Base-by-base conservation (phyloP, 64 coral and sea anemone genomes). In the Orbicella faveolata region DNA sequence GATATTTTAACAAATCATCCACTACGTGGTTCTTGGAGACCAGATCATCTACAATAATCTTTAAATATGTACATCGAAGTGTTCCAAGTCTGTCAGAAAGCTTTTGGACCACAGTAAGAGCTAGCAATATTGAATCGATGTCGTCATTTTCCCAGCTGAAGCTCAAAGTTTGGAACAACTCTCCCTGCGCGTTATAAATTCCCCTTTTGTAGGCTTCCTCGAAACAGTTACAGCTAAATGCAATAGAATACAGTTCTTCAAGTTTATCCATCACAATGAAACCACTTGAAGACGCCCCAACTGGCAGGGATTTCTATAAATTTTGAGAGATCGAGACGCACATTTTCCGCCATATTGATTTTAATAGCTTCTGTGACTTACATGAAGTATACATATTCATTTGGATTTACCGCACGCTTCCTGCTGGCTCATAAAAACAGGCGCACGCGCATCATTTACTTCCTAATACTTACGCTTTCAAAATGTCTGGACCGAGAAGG, bases 401-500 rank as follows among this genome's bases (percentile, higher is more conserved):
- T 57, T 79, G 20, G 19, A 10, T 23, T 2, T 30, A 26, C 25
- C 52, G 23, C 51, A 10, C 19, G 11, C 19, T n/a, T 23, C 19
- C 35, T 41, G 61, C 61, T 85, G 82, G 12, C 11, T 68, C 64
- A 52, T 53, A 36, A 37, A 0, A 68, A 39, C 39, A 11, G 26
- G 79, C 72, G 37, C 79, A 61, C 77, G 82, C 74, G 20, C 64
- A 68, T 13, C 6, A 52, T 5, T 13, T 73, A 54, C 53, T 78
- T 73, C 74, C 25, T 78, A 36, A 77, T 61, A 59, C 0, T 76
- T 81, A 53, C n/a, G 52, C n/a, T 39, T 84, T 25, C 69, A 83
- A 81, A 16, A 92, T 92, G 90, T 89, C 95, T 30, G 51, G 59
- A 3, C 91, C 91, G 7, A 87, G 92, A 44, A 73, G 95, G 54